phyloP scores from a whole-genome alignment of 2,113 vertebrate species.

The Empidonax traillii region DNA sequence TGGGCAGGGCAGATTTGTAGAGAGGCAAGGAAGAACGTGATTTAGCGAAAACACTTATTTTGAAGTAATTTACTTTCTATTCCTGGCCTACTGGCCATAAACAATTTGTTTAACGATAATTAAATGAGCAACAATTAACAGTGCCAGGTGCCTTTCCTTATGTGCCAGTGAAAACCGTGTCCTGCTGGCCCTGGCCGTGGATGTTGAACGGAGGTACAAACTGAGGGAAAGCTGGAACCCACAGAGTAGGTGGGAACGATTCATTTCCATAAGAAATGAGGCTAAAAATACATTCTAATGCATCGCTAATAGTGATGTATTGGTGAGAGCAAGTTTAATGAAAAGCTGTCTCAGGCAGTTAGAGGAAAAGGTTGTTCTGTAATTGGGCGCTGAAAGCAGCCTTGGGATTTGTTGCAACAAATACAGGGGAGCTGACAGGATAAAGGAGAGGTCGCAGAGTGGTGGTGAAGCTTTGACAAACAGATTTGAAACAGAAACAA shows the following conservation, averaged over 20 bases:
- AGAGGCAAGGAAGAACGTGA: neutral
- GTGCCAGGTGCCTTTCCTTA: neutral
- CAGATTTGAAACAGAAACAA: neutral
- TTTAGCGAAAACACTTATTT: neutral
- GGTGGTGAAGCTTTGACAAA: neutral
- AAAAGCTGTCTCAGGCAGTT: constrained; percentile 6
- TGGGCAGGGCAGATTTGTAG: neutral
- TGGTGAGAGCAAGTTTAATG: neutral
- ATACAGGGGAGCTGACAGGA: neutral
- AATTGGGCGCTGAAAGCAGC: neutral
- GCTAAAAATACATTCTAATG: constrained; percentile 26
- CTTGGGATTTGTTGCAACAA: neutral
- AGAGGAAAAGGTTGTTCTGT: neutral
- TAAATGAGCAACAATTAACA: neutral
- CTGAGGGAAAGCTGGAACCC: neutral
- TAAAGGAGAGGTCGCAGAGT: neutral
- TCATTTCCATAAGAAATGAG: constrained; percentile 28
- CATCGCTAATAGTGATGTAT: neutral
- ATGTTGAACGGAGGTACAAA: neutral
- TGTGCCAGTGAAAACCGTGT: neutral
- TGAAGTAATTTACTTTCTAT: neutral
- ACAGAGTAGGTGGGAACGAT: neutral
- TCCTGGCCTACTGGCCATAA: neutral
- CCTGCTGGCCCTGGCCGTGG: rapidly evolving
- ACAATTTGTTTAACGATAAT: neutral